A percentile compares a stretch with the other conserved stretches of the same genome.
These are phyloP conservation scores for Melipona beecheii DNA, from an alignment of 2,888 invertebrate species.

Conservation along the genomic window DNA sequence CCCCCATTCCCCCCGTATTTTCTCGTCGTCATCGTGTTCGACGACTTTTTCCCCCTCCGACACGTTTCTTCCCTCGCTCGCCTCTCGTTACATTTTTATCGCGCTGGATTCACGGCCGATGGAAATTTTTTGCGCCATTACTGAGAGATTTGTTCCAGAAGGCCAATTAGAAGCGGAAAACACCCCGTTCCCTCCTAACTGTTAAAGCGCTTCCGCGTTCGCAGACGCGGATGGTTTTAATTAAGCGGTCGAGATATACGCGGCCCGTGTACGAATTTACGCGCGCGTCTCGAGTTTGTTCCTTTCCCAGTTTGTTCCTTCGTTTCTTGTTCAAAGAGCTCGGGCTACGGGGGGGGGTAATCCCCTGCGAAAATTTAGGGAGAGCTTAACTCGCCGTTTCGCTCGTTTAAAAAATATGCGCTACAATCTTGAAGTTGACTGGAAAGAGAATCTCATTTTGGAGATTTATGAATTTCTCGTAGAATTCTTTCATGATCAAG, in stretches of 20 bases:
- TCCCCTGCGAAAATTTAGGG: background rate
- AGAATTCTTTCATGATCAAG: too few relatives aligned
- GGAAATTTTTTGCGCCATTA: slow-evolving; percentile 38
- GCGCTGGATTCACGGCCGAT: slow-evolving; percentile 30
- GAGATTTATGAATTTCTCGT: too few relatives aligned
- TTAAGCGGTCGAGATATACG: slow-evolving; percentile 26
- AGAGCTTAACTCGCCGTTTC: background rate
- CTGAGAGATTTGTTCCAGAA: slow-evolving; percentile 31
- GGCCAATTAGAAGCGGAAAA: slow-evolving; percentile 42
- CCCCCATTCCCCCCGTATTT: background rate
- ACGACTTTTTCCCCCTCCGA: slow-evolving; percentile 3
- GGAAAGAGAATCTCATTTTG: too few relatives aligned
- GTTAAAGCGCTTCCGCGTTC: slow-evolving; percentile 38
- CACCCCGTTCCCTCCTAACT: slow-evolving; percentile 5
- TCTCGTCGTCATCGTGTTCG: slow-evolving; percentile 17
- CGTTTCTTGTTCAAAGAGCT: too few relatives aligned
- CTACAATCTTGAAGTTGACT: background rate
- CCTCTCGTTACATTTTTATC: slow-evolving; percentile 38
- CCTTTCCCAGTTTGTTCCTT: background rate
- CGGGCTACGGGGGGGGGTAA: too few relatives aligned
- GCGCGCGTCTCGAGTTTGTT: background rate
- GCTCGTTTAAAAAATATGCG: background rate
- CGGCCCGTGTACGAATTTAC: slow-evolving; percentile 15
- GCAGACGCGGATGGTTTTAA: slow-evolving; percentile 36
- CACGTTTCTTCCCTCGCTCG: background rate